A percentile compares a stretch with the other conserved stretches of the same genome.
Evolutionary conservation across 2,888 invertebrate genomes (phyloP).

Genomic region (Melanchra persicariae): DNA sequence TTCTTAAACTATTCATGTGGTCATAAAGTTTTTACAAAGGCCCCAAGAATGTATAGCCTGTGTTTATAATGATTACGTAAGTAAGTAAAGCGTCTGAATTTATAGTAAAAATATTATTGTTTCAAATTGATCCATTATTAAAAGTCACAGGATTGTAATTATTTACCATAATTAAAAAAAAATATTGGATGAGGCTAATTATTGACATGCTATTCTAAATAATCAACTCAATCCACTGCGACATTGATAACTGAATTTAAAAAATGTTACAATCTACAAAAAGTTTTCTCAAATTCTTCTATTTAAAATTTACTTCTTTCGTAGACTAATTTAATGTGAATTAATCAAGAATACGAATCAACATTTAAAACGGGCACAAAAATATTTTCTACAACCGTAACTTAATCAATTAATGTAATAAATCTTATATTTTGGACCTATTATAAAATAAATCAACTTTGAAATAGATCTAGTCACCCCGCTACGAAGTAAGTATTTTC

Average conservation of each 20-base stretch:
- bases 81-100: neutral
- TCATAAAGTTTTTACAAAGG: too few species aligned
- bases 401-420: slow-evolving; percentile 25
- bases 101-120: neutral
- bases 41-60: too few species aligned
- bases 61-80: neutral
- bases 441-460: slow-evolving; percentile 6
- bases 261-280: too few species aligned
- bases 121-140: neutral
- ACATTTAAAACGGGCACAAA: neutral
- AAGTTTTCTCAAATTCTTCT: neutral
- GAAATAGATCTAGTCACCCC: neutral
- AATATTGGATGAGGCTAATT: too few species aligned
- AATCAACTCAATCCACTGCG: too few species aligned
- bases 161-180: too few species aligned
- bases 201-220: too few species aligned
- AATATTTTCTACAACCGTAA: slow-evolving; percentile 6
- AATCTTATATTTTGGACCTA: neutral
- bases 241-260: too few species aligned
- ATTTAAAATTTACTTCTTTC: neutral
- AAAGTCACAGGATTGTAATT: neutral
- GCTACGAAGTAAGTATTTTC: neutral
- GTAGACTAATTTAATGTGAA: neutral
- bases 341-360: neutral
- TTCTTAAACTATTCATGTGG: too few species aligned